Base-by-base conservation (phyloP, 2,113 vertebrate species). In the Thermophis baileyi region DNA sequence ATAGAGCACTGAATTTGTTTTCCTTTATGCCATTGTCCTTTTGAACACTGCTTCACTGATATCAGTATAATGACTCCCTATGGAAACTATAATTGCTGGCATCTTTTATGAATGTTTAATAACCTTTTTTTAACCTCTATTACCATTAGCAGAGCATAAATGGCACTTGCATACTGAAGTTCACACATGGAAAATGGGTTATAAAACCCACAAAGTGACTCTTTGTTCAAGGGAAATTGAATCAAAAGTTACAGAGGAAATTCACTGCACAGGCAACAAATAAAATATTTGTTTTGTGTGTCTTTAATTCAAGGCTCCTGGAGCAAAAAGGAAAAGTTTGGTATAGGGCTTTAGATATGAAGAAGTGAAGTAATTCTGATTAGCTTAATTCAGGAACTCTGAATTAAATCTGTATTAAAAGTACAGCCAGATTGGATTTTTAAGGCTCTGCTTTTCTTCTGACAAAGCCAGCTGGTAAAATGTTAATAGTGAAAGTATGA, bases 141-240 rank as follows among this genome's bases (percentile, higher is more conserved):
- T 90, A 87, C 95, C 87, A 93, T 89, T 91, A 90, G 60, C 60
- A 35, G n/a, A 85, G 47, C 54, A 60, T 16, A 55, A 12, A 91
- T 95, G 87, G 87, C 85, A 91, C 60, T 91, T 93, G 60, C 22
- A 92, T 51, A 93, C 88, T 91, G 85, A 96, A 94, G 86, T 95
- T 95, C 91, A 85, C 60, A 18, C 88, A 57, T 89, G 91, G 95
- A 40, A 85, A 93, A 95, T 92, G 93, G 91, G 95, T 96, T 95
- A 93, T 93, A 94, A 94, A 93, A 94, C 88, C 50, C 92, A 69
- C 96, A 96, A 93, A 92, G 94, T 96, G 96, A 92, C 88, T 92
- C 57, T 92, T 96, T 95, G 53, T 53, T 94, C 6, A 81, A 93
- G 57, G 93, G 90, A 95, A 89, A 57, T 35, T 91, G 87, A 92